These are phyloP conservation scores for Dicycla oo DNA, from an alignment of 2,888 invertebrate genomes.

Conservation along the genomic window DNA sequence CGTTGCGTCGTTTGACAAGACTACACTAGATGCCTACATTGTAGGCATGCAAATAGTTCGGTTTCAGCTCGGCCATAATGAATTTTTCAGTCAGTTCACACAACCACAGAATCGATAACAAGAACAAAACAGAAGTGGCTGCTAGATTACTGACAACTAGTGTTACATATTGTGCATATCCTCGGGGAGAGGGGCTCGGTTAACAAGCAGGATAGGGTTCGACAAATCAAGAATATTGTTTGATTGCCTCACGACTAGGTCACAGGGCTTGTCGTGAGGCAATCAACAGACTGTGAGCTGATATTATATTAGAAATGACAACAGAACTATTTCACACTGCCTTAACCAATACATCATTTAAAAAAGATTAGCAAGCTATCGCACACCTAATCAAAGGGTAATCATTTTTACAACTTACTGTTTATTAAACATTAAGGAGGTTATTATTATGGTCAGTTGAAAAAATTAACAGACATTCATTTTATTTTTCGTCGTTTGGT, in stretches of 20 bases:
- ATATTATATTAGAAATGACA: background rate
- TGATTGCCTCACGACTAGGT: constrained; percentile 46
- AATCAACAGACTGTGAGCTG: constrained; percentile 10
- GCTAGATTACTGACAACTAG: constrained; percentile 1
- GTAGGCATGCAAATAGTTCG: background rate
- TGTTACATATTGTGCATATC: constrained; percentile 27
- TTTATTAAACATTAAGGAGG: too few species aligned
- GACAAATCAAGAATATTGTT: constrained; percentile 50
- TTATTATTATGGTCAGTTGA: too few species aligned
- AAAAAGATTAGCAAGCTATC: background rate
- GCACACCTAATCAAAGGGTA: background rate
- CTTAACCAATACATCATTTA: background rate
- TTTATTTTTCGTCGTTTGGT: too few species aligned
- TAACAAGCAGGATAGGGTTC: constrained; percentile 55
- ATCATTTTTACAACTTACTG: too few species aligned
- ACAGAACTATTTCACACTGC: background rate
- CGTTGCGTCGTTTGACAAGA: background rate
- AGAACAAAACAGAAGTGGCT: background rate
- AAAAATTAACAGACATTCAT: too few species aligned
- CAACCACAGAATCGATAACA: background rate
- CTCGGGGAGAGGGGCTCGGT: constrained; percentile 37
- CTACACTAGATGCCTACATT: background rate
- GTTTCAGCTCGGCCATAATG: background rate
- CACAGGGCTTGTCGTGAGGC: too few species aligned
- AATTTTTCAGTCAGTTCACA: background rate